phyloP scores from a whole-genome alignment of 2,888 invertebrate genomes.

The Lottia scabra region DNA sequence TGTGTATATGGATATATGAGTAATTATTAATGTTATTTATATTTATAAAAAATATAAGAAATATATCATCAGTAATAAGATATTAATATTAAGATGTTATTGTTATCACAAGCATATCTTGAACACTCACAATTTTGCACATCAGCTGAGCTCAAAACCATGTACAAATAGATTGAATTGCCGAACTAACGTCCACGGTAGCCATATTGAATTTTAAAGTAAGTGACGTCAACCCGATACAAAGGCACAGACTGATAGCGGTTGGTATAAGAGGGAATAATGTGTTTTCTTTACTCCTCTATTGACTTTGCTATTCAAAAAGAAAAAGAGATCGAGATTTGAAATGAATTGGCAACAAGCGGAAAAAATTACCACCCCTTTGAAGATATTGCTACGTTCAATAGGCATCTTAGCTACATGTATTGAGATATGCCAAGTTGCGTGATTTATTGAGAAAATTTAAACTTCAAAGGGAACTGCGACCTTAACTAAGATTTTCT shows the following conservation, averaged over 20 bases:
- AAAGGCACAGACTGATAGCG: not conserved
- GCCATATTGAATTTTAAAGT: not conserved
- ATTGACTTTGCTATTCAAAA: constrained; percentile 2
- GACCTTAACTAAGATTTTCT: constrained; percentile 1
- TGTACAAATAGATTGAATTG: not conserved
- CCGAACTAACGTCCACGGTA: not conserved
- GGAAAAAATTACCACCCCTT: constrained; percentile 5
- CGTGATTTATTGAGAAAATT: not conserved
- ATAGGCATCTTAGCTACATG: not conserved
- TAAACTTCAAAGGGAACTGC: not conserved
- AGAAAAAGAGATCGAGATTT: not conserved
- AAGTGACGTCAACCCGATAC: not conserved
- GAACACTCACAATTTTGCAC: too few relatives aligned
- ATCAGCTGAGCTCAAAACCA: too few relatives aligned
- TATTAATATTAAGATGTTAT: too few relatives aligned
- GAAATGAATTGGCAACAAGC: constrained; percentile 4
- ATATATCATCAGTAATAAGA: too few relatives aligned
- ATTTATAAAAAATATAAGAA: too few relatives aligned
- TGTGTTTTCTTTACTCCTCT: not conserved
- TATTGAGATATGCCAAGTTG: not conserved
- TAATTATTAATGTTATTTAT: too few relatives aligned
- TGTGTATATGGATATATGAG: too few relatives aligned
- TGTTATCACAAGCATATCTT: too few relatives aligned
- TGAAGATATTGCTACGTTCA: not conserved
- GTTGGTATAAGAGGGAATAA: constrained; percentile 3